Percentiles rank a stretch among this genome's conserved stretches.
These are phyloP conservation scores for Penaeus vannamei DNA, from an alignment of 1,140 invertebrate species.

Conservation along the genomic window DNA sequence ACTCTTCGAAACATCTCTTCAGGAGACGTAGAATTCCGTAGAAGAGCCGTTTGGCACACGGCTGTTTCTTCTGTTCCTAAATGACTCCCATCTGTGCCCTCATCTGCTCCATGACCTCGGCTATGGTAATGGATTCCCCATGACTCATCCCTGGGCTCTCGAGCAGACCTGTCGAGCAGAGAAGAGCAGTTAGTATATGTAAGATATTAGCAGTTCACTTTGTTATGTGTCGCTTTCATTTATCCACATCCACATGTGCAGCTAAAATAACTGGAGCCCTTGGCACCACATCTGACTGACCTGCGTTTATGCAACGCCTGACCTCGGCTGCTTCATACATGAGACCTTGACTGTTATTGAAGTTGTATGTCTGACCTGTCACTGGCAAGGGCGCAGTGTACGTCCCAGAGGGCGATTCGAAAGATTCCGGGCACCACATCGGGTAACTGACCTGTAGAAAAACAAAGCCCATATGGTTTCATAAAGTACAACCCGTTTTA, in stretches of 20 bases:
- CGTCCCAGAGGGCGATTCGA: conserved; percentile 40
- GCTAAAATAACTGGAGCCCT: neutral
- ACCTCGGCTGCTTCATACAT: conserved; percentile 53
- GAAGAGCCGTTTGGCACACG: no score
- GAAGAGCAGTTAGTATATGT: no score
- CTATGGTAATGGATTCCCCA: conserved; percentile 36
- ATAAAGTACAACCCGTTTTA: no score
- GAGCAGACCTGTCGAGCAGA: conserved; percentile 30
- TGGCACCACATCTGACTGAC: conserved; percentile 4
- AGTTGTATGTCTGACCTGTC: conserved; percentile 16
- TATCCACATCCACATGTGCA: neutral
- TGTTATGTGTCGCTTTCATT: no score
- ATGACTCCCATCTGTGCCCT: conserved; percentile 21
- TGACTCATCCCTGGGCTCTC: conserved; percentile 47
- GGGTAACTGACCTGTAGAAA: conserved; percentile 40
- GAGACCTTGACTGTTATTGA: conserved; percentile 35
- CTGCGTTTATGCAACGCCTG: conserved; percentile 38
- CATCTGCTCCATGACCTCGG: conserved; percentile 43
- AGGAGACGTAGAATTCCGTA: no score
- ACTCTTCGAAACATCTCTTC: no score
- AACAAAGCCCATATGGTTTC: no score
- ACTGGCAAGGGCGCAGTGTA: conserved; percentile 16
- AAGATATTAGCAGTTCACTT: neutral
- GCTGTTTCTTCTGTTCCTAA: neutral
- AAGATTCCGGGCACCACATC: conserved; percentile 25